Base-by-base conservation (phyloP, 2,888 invertebrate species). In the Galeopsomyia nigrocyanea region DNA sequence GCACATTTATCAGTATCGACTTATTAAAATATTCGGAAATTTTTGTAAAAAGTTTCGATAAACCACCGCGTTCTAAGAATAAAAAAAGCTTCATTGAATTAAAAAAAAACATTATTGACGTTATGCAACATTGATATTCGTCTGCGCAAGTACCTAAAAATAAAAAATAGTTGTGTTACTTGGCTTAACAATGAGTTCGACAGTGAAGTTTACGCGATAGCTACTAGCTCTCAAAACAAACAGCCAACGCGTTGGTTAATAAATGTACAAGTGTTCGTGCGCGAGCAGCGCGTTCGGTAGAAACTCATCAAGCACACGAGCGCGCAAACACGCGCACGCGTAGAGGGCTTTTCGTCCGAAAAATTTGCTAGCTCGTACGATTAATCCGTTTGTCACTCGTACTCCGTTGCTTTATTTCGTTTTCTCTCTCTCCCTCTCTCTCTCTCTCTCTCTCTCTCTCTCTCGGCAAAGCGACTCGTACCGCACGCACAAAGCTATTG, bases 321-420 rank as follows among this genome's bases (percentile, higher is more conserved):
- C 2, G 26, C 50, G 22, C 10, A 14, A 5, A 16, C 7, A 3
- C 22, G 16, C 47, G 14, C 6, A 51, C 39, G 58, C 39, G 22
- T 31, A 3, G 39, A 1, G 39, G 39, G n/a, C n/a, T n/a, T 13
- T 39, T 10, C 39, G 39, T 39, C 51, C 51, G 16, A 50, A 21
- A 67, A 58, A 58, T 67, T 58, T 39, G 67, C 58, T 31, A 14
- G 39, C 60, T 21, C n/a, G 46, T 61, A 61, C 68, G 60, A 61
- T 60, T 68, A 68, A 68, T 68, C 60, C 53, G 68, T 61, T 68
- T 61, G 58, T 61, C 68, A 53, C 47, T 47, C 39, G 7, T 10
- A 5, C 39, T 10, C 39, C 13, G 22, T 61, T 53, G 55, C 60
- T 68, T 68, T 55, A 53, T 47, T 61, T 46, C 39, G 19, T 14